Evolutionary conservation across 2,113 vertebrate genomes (phyloP).

Genomic region (Hippocampus guttulatus): DNA sequence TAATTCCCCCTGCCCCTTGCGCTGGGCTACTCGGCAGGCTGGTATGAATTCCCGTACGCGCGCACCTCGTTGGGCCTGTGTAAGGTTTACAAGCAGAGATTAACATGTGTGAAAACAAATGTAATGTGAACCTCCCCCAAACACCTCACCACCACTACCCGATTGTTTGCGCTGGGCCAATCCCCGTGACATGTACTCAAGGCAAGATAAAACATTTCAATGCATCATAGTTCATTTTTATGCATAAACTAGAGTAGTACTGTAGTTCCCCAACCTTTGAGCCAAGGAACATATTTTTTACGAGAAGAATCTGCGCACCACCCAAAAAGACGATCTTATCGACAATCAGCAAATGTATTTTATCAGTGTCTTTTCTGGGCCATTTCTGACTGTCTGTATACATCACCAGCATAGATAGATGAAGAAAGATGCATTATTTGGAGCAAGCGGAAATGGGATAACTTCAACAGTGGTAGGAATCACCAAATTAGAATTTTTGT

Average conservation of each 20-base stretch:
- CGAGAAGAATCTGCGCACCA: not conserved
- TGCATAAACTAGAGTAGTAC: not conserved
- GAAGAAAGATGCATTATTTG: too few relatives aligned
- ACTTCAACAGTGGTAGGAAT: too few relatives aligned
- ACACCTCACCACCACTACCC: conserved; percentile 36
- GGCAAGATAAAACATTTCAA: not conserved
- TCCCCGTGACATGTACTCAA: not conserved
- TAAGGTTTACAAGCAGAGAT: conserved; percentile 65
- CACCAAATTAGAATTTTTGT: too few relatives aligned
- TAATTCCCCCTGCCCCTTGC: conserved; percentile 46
- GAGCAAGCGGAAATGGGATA: too few relatives aligned
- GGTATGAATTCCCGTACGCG: conserved; percentile 57
- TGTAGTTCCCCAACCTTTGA: not conserved
- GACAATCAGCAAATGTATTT: not conserved
- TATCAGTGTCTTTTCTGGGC: too few relatives aligned
- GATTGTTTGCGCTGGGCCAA: conserved; percentile 34
- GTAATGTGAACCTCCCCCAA: conserved; percentile 59
- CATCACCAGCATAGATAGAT: too few relatives aligned
- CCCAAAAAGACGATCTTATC: not conserved
- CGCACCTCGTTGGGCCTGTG: conserved; percentile 57
- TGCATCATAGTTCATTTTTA: not conserved
- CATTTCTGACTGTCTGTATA: too few relatives aligned
- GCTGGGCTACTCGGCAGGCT: conserved; percentile 49
- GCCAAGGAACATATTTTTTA: not conserved
- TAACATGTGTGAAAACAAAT: conserved; percentile 71